Percentiles rank a stretch among this genome's conserved stretches.
Conservation (phyloP, 2,113 vertebrate genomes). For the Psophia crepitans region DNA sequence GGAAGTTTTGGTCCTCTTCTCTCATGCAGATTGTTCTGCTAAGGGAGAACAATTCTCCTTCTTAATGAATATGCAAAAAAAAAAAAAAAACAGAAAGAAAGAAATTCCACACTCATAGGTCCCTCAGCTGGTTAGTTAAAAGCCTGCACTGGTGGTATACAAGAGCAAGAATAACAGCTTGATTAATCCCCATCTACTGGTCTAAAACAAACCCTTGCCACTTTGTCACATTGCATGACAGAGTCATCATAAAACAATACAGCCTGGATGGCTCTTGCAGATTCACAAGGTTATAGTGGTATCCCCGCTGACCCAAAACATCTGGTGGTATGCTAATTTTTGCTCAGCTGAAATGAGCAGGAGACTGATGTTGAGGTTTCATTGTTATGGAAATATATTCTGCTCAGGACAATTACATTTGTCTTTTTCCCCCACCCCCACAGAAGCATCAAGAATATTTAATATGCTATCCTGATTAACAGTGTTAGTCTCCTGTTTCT, state of each 20-base stretch:
- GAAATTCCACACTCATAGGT: not conserved
- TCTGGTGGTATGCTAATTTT: constrained; percentile 31
- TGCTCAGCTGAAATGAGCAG: not conserved
- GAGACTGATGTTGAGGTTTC: not conserved
- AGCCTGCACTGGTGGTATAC: not conserved
- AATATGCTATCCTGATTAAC: constrained; percentile 18
- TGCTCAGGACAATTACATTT: not conserved
- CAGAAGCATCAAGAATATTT: constrained; percentile 23
- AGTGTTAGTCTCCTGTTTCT: not conserved
- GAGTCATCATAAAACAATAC: constrained; percentile 21
- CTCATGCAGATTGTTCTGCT: not conserved
- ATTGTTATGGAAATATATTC: constrained; percentile 18
- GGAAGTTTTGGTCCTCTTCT: constrained; percentile 13
- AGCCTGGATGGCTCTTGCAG: not conserved
- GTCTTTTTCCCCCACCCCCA: not conserved
- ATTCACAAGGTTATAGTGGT: not conserved
- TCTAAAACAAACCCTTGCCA: not conserved
- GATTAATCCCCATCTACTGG: constrained; percentile 38
- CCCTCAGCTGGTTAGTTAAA: constrained; percentile 35
- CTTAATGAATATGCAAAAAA: constrained; percentile 47
- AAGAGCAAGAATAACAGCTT: constrained; percentile 20
- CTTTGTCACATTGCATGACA: constrained; percentile 26
- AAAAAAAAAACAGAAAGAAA: fast-evolving
- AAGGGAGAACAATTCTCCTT: not conserved
- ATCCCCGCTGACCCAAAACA: constrained; percentile 21